Conservation (phyloP, 2,888 invertebrate genomes). For the Linnaemya vulpina region DNA sequence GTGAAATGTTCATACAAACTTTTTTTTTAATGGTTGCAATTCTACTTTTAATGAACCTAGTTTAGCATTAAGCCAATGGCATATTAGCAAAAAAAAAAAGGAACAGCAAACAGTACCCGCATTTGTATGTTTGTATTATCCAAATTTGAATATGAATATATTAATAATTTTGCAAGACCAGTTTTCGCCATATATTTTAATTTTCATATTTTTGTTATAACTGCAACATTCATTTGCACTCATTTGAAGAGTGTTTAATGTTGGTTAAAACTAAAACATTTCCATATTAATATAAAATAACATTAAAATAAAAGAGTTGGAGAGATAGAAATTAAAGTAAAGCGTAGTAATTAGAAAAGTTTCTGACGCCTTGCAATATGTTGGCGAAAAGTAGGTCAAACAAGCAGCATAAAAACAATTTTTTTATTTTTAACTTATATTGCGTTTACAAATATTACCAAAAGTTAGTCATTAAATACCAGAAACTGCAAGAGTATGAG, state of each 20-base stretch:
- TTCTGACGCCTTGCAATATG: slow-evolving; percentile 39
- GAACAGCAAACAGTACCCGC: too few species aligned
- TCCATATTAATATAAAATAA: neutral
- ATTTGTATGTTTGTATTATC: neutral
- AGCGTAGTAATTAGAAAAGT: slow-evolving; percentile 63
- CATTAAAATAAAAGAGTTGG: neutral
- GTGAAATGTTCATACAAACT: neutral
- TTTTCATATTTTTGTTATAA: slow-evolving; percentile 1
- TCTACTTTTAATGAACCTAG: neutral
- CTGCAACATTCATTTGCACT: slow-evolving; percentile 41
- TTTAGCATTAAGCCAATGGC: neutral
- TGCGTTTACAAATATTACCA: slow-evolving; percentile 43
- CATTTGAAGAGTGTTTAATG: slow-evolving; percentile 38
- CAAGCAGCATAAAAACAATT: slow-evolving; percentile 24
- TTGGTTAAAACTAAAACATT: slow-evolving; percentile 9
- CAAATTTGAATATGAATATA: slow-evolving; percentile 2
- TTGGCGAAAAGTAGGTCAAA: slow-evolving; percentile 47
- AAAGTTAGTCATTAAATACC: slow-evolving; percentile 28
- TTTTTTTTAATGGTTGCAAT: too few species aligned
- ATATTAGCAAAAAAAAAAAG: neutral
- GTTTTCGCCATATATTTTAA: neutral
- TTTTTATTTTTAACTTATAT: slow-evolving; percentile 20
- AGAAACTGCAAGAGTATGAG: neutral
- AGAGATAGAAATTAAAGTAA: slow-evolving; percentile 37
- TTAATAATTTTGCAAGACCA: slow-evolving; percentile 29